Conservation (phyloP, 2,113 vertebrate species). For the Callaeas wilsoni region DNA sequence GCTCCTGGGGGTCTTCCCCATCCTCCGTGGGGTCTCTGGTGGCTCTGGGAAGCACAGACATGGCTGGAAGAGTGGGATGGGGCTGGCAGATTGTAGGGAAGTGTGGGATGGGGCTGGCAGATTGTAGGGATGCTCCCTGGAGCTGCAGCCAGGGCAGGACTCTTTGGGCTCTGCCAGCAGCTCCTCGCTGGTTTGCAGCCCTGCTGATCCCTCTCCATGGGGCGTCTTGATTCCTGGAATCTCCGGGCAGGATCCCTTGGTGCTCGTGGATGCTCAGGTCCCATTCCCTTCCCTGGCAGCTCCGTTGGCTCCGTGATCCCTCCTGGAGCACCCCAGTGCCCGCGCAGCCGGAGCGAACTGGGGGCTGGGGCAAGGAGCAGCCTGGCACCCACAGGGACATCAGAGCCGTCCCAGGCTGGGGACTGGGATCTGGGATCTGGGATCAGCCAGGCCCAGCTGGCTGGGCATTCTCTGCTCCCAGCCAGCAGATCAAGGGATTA, state of each 20-base stretch:
- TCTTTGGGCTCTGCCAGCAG: not conserved
- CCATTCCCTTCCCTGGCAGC: not conserved
- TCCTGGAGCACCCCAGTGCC: not conserved
- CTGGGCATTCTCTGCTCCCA: not conserved
- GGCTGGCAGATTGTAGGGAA: not conserved
- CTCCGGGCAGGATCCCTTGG: not conserved
- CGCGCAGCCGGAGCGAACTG: not conserved
- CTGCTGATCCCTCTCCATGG: not conserved
- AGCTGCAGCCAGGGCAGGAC: not conserved
- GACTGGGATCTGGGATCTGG: not conserved
- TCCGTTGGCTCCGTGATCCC: accelerated
- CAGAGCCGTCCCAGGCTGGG: not conserved
- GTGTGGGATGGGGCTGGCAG: not conserved
- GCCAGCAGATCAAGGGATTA: accelerated
- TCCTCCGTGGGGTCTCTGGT: not conserved
- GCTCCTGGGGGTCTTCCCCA: not conserved
- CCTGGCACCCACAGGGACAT: not conserved
- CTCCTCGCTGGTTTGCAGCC: accelerated
- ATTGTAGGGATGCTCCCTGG: not conserved
- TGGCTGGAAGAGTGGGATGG: not conserved
- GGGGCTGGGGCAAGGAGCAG: not conserved
- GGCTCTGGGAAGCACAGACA: not conserved
- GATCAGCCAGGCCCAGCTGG: not conserved
- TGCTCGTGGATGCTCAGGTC: not conserved
- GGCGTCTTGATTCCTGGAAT: not conserved